These are phyloP conservation scores for Pseudococcus longispinus DNA, from an alignment of 2,888 invertebrate species.

Conservation along the genomic window DNA sequence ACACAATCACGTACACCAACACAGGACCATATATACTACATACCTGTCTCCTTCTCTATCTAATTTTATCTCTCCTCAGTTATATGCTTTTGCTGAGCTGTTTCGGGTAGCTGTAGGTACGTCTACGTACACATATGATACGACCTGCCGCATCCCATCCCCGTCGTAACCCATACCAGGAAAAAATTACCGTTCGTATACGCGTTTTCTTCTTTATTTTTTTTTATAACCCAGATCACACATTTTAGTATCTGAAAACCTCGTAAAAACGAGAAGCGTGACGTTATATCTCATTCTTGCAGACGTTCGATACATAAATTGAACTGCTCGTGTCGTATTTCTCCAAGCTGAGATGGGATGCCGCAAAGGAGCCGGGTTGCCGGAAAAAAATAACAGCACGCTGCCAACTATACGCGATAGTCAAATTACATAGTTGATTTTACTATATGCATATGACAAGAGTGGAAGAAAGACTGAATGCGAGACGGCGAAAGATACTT, in stretches of 20 bases:
- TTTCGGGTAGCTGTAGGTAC: not conserved
- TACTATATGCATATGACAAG: not conserved
- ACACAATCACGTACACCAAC: not conserved
- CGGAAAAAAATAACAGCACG: not conserved
- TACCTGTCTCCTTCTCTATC: not conserved
- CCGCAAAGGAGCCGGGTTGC: not conserved
- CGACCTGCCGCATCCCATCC: not conserved
- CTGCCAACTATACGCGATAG: conserved; percentile 10
- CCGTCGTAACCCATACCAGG: not conserved
- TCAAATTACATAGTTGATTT: conserved; percentile 14
- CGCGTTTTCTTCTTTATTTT: conserved; percentile 3
- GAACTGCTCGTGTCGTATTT: conserved; percentile 30
- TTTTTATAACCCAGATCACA: not conserved
- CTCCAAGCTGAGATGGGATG: not conserved
- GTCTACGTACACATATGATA: no score
- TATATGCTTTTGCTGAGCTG: not conserved
- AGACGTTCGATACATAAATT: conserved; percentile 47
- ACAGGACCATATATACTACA: not conserved
- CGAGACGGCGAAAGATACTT: not conserved
- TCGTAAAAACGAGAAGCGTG: conserved; percentile 43
- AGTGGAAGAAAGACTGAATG: not conserved
- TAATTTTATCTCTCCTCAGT: not conserved
- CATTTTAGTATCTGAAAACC: conserved; percentile 12
- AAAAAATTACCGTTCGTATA: not conserved
- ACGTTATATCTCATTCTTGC: conserved; percentile 45